Conservation (phyloP, 1,140 invertebrate genomes). For the Cotesia typhae region DNA sequence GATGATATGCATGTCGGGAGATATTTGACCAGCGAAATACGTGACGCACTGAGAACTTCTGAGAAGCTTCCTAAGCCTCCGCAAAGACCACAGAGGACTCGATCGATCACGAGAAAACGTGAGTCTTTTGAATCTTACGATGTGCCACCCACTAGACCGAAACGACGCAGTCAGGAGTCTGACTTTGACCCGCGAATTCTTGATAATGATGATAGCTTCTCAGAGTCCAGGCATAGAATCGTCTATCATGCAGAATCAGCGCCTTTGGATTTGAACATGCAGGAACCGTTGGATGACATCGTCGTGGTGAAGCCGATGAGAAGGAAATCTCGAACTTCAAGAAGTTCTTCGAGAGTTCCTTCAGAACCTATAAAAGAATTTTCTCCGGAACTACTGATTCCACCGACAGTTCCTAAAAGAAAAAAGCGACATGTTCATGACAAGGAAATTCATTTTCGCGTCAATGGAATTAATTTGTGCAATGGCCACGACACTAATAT, state of each 20-base stretch:
- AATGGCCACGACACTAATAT: slow-evolving; percentile 34
- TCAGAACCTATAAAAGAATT: slow-evolving; percentile 35
- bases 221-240: slow-evolving; percentile 50
- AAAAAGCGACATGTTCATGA: slow-evolving; percentile 33
- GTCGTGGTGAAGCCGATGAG: slow-evolving; percentile 59
- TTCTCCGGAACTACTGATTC: slow-evolving; percentile 9
- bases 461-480: slow-evolving; percentile 42
- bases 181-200: slow-evolving; percentile 42
- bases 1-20: slow-evolving; percentile 81
- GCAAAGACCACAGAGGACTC: slow-evolving; percentile 52
- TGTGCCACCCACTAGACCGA: slow-evolving; percentile 49
- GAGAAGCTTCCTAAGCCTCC: slow-evolving; percentile 62
- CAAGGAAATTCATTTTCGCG: neutral
- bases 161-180: slow-evolving; percentile 58
- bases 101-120: slow-evolving; percentile 53
- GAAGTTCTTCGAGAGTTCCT: slow-evolving; percentile 44
- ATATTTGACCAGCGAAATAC: slow-evolving; percentile 79
- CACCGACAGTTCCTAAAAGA: slow-evolving; percentile 18
- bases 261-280: slow-evolving; percentile 19
- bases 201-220: slow-evolving; percentile 45
- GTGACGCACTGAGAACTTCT: slow-evolving; percentile 77
- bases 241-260: slow-evolving; percentile 57
- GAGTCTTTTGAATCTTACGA: slow-evolving; percentile 48
- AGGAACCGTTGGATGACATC: slow-evolving; percentile 58
- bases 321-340: slow-evolving; percentile 54